Base-by-base conservation (phyloP, 2,888 invertebrate genomes). In the Empis stercorea region DNA sequence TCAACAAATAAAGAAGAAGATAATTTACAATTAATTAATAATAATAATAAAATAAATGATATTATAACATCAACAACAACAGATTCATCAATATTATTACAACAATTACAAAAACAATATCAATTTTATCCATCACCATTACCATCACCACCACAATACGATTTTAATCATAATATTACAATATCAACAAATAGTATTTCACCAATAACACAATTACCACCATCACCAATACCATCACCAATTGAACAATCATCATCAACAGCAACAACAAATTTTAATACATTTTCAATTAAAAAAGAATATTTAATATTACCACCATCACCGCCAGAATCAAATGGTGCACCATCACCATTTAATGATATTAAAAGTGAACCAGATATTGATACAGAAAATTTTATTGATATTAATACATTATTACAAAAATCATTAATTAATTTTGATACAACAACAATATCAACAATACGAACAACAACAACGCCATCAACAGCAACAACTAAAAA, bases 261-360 rank as follows among this genome's bases (percentile, higher is more conserved):
- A 40, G 43, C 4, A 59, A 56, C 53, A 47, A 27, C 45, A 44
- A 48, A 2, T 45, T 44, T 20, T n/a, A 34, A 13, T n/a, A 36
- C 52, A 48, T 46, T 54, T 70, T 72, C 56, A 64, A 73, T 55
- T 59, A 74, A 53, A 57, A 71, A 71, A 75, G 57, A 73, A 74
- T 57, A 70, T 55, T 64, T 61, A 60, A 68, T 75, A 62, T 75
- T 59, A 72, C 78, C 51, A 71, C 78, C 76, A 11, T 78, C 78
- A 45, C 73, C 78, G 11, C 75, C 76, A 45, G 80, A 73, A 56
- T 78, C 75, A 46, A 79, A 75, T 47, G 68, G 68, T 55, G 65
- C 65, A 10, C 70, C 71, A 45, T 73, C 80, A 58, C 68, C 78
- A 57, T 49, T 53, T 43, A 55, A 56, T 45, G 65, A 66, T 39